Evolutionary conservation across 2,797 vertebrate genomes (phyloP).

Genomic region (Sebastes kiyomatsui): DNA sequence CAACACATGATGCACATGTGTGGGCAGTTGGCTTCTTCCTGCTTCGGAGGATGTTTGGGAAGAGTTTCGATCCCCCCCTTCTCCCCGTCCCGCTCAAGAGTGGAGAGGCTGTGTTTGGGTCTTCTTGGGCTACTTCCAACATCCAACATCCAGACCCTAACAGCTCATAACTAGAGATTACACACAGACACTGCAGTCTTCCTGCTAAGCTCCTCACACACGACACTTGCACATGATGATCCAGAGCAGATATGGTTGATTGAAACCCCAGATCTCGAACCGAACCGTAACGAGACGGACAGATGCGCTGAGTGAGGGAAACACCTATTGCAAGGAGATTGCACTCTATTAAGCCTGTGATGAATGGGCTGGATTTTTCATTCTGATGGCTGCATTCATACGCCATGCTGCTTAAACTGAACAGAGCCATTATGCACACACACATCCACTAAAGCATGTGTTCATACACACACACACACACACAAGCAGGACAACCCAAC

Average conservation of each 20-base stretch:
- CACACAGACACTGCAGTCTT: constrained; percentile 54
- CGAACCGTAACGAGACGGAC: constrained; percentile 46
- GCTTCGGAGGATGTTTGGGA: constrained; percentile 42
- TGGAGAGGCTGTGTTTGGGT: constrained; percentile 51
- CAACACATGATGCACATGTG: constrained; percentile 24
- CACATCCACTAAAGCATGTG: constrained; percentile 20
- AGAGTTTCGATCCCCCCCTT: constrained; percentile 11
- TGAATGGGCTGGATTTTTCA: constrained; percentile 51
- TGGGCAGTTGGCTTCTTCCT: constrained; percentile 50
- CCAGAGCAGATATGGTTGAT: constrained; percentile 58
- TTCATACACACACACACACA: constrained; percentile 25
- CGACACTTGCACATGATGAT: constrained; percentile 50
- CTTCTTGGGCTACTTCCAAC: constrained; percentile 62
- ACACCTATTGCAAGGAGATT: constrained; percentile 51
- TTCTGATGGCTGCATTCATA: constrained; percentile 46
- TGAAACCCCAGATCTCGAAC: constrained; percentile 55
- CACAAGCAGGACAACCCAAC: constrained; percentile 45
- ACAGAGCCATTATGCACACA: constrained; percentile 36
- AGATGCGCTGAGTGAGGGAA: constrained; percentile 56
- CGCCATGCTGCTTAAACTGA: constrained; percentile 24
- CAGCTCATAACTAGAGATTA: constrained; percentile 74
- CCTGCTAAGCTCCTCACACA: constrained; percentile 49
- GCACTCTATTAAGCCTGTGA: constrained; percentile 51
- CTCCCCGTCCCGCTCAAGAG: not conserved
- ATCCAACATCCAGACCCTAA: constrained; percentile 67